Base-by-base conservation (phyloP, 2,113 vertebrate genomes). In the Anolis carolinensis region DNA sequence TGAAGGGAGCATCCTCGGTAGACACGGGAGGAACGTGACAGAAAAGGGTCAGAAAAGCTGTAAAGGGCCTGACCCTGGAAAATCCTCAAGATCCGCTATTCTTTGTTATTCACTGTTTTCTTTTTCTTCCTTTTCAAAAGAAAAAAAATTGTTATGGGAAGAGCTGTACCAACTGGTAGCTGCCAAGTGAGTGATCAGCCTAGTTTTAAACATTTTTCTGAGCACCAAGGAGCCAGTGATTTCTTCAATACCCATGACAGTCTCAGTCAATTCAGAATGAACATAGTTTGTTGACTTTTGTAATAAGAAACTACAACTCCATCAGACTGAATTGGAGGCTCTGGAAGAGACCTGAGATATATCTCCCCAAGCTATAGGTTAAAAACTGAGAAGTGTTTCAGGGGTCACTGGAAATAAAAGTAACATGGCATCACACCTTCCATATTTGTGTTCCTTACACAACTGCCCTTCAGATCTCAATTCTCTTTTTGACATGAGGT, bases 1-100 rank as follows among this genome's bases (percentile, higher is more conserved):
- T n/a, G 11, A 65, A 65, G 52, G 82, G 78, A 85, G 52, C 87
- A 68, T 79, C 20, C 79, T 65, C 32, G 6, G 39, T 65, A 30
- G 77, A 74, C 65, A 52, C 72, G 67, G 78, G 52, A 72, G 52
- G 52, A 18, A 30, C 0, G 39, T 79, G 74, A 82, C 79, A 77
- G 75, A 85, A 72, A 74, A 62, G n/a, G 44, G 52, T 79, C 32
- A 20, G 55, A 73, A 20, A 21, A 71, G 32, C 62, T 25, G 27
- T 27, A 68, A 80, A 34, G 55, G 55, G n/a, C 76, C 63, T 75
- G 39, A 36, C 39, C 87, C 52, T 63, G 73, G 83, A 82, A 84
- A 88, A 88, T 75, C 82, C 78, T 50, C 87, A 74, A 76, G 82
- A 85, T 89, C 81, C 82, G 84, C 74, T 79, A n/a, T 72, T 11